Evolutionary conservation across 2,797 vertebrate species (phyloP).

Genomic region (Mionectes olivaceus): DNA sequence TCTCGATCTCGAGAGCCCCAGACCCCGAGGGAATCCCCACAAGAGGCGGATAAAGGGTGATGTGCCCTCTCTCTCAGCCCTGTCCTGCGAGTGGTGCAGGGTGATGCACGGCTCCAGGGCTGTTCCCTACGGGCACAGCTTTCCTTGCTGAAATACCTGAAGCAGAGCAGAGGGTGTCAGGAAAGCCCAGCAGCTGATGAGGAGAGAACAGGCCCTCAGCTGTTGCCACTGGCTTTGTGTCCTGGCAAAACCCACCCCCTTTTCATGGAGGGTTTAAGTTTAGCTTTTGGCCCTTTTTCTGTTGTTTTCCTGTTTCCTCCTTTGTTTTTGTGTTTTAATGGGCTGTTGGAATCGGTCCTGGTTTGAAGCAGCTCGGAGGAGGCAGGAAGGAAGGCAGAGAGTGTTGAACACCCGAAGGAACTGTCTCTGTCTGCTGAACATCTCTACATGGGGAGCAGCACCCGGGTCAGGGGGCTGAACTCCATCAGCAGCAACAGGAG

Average conservation of each 20-base stretch:
- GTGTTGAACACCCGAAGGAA: background rate
- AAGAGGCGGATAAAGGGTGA: background rate
- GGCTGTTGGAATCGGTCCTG: background rate
- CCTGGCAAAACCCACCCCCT: slow-evolving; percentile 7
- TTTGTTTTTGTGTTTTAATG: background rate
- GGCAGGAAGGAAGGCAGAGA: slow-evolving; percentile 40
- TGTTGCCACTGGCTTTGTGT: background rate
- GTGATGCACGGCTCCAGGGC: background rate
- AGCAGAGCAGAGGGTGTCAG: background rate
- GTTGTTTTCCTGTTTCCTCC: background rate
- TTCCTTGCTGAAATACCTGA: background rate
- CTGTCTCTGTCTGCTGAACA: background rate
- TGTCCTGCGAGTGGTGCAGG: background rate
- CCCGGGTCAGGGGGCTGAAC: accelerated
- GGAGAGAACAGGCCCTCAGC: background rate
- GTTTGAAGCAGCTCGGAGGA: background rate
- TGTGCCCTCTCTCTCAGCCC: background rate
- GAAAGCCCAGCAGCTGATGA: background rate
- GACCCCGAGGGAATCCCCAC: accelerated
- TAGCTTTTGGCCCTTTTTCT: background rate
- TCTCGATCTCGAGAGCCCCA: accelerated
- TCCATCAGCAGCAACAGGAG: background rate
- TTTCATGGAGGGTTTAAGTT: slow-evolving; percentile 16
- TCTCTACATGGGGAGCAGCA: background rate
- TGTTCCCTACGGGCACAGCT: background rate